A percentile compares a stretch with the other conserved stretches of the same genome.
phyloP scores from a whole-genome alignment of 2,888 invertebrate species.

The Liodrosophila aerea region DNA sequence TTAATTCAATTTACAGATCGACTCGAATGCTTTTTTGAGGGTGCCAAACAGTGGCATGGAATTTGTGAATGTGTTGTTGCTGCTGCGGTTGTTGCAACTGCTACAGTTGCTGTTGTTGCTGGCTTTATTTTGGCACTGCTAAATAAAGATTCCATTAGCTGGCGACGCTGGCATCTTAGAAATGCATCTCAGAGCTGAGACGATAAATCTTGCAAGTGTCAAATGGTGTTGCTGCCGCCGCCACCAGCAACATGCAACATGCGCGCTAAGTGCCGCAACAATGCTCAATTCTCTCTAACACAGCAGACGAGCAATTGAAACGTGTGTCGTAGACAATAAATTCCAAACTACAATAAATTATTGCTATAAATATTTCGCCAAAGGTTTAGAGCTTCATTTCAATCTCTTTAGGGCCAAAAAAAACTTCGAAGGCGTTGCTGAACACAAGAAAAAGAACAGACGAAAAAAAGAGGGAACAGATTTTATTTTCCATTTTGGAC shows the following conservation, averaged over 20 bases:
- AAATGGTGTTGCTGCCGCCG: slow-evolving; percentile 54
- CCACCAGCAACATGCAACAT: slow-evolving; percentile 54
- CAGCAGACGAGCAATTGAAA: slow-evolving; percentile 75
- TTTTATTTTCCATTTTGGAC: slow-evolving; percentile 23
- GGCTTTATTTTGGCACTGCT: slow-evolving; percentile 75
- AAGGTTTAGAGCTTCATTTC: slow-evolving; percentile 42
- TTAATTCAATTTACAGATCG: slow-evolving; percentile 79
- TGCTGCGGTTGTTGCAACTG: slow-evolving; percentile 19
- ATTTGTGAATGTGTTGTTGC: slow-evolving; percentile 62
- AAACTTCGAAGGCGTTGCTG: slow-evolving; percentile 60
- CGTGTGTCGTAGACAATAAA: slow-evolving; percentile 79
- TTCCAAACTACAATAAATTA: slow-evolving; percentile 77
- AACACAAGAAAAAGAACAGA: too few relatives aligned
- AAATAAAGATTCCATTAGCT: slow-evolving; percentile 82
- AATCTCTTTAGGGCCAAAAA: too few relatives aligned
- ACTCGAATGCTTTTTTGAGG: slow-evolving; percentile 61
- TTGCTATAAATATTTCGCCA: slow-evolving; percentile 75
- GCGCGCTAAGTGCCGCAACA: slow-evolving; percentile 69
- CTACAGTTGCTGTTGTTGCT: slow-evolving; percentile 37
- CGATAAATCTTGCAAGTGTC: slow-evolving; percentile 82
- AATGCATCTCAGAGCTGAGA: slow-evolving; percentile 75
- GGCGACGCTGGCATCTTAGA: slow-evolving; percentile 78
- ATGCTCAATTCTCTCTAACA: slow-evolving; percentile 74
- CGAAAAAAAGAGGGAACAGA: too few relatives aligned
- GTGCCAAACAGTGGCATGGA: slow-evolving; percentile 69